Evolutionary conservation across 2,797 vertebrate genomes (phyloP), one percentile per base, ranked within the genome.

Genomic region (Brachyalestes nurse): DNA sequence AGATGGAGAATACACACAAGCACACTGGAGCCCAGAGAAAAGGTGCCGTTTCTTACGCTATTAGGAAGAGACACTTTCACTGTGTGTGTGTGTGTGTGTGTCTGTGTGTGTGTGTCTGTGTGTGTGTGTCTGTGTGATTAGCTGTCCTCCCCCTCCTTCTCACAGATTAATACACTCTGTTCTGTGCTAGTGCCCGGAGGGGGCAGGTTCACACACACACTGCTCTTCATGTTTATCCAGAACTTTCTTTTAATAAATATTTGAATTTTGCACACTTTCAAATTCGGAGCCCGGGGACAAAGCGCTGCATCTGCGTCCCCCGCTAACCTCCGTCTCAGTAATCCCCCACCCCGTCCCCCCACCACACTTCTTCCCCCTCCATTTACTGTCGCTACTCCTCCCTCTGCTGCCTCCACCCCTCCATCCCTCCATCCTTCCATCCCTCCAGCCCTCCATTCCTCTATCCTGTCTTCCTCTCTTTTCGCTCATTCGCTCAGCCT

Each of bases 171-270:
- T 90, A 89, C 90, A 89, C 87, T 91, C 88, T 89, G 87, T 86
- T 85, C 87, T 81, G 77, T 71, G 73, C 88, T 90, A 87, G 83
- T 86, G 87, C 92, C 91, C 86, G 6, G 77, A 88, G 91, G 90
- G 87, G 83, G 77, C 60, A 66, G 47, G 85, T 85, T 82, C 80
- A 72, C 82, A 85, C 79, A 76, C 80, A 78, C 81, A 66, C 78
- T 78, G 83, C 78, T 88, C 91, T 92, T 92, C 92, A 93, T 93
- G 91, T 94, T 91, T 91, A 93, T 92, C 92, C 92, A 93, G 91
- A 91, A 90, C 88, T 91, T 88, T 90, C 93, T 93, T 92, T 93
- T 93, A 93, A 95, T 95, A 94, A 94, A 94, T 93, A 95, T 94
- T 93, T 93, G 92, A 93, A 94, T 94, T 65, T 94, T 93, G 88